Evolutionary conservation across 2,888 invertebrate genomes (phyloP).

Genomic region (Mesochorus sp.): DNA sequence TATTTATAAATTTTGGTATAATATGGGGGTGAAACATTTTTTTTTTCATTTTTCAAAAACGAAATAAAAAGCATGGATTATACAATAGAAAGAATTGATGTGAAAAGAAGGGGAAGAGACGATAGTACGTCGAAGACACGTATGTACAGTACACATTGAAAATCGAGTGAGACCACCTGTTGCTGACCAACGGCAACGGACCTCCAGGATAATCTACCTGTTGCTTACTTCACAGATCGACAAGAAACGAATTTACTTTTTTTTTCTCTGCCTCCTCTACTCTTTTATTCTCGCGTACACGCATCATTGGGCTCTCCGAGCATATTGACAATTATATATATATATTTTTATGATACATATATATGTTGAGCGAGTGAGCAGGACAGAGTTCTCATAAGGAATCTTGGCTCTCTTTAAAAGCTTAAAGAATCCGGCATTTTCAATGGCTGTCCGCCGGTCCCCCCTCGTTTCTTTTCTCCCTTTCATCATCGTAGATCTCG

Average conservation of each 20-base stretch:
- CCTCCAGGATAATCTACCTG: conserved; percentile 38
- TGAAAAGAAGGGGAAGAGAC: no score
- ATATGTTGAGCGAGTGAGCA: conserved; percentile 4
- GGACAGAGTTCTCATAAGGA: conserved; percentile 24
- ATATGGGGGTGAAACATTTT: no score
- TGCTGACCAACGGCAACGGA: conserved; percentile 43
- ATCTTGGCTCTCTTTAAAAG: conserved; percentile 42
- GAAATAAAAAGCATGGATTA: no score
- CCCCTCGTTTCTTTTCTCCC: conserved; percentile 5
- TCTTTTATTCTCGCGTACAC: conserved; percentile 1
- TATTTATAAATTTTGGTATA: no score
- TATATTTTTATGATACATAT: not conserved
- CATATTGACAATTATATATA: not conserved
- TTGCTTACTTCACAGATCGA: conserved; percentile 43
- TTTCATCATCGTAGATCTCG: no score
- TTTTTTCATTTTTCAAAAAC: no score
- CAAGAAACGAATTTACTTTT: conserved; percentile 44
- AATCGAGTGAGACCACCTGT: conserved; percentile 49
- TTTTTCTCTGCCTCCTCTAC: not conserved
- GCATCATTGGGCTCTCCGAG: conserved; percentile 26
- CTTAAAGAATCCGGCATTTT: conserved; percentile 55
- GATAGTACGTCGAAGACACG: not conserved
- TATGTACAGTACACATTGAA: conserved; percentile 5
- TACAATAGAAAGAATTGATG: no score
- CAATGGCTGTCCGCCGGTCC: conserved; percentile 20